Percentiles rank a stretch among this genome's conserved stretches.
Conservation (phyloP, 2,113 vertebrate genomes). For the Urocolius indicus region DNA sequence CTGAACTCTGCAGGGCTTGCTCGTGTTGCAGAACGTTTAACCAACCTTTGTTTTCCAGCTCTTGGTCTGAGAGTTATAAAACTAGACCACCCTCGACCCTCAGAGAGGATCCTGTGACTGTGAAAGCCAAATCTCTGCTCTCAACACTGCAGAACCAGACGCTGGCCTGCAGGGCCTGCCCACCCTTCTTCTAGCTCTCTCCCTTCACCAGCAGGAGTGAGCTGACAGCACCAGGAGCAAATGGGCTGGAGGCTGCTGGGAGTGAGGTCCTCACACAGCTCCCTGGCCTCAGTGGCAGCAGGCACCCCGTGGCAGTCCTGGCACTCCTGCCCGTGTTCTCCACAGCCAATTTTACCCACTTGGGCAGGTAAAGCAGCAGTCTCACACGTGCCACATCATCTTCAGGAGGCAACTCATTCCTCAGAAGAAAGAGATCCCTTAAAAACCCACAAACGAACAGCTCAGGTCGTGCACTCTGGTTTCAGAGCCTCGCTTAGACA, state of each 20-base stretch:
- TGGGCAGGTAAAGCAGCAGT: not conserved
- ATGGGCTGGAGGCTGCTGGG: too few species aligned
- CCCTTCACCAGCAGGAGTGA: too few species aligned
- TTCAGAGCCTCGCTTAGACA: not conserved
- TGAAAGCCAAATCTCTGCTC: not conserved
- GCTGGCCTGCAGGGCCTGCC: too few species aligned
- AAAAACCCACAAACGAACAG: not conserved
- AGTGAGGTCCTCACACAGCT: too few species aligned
- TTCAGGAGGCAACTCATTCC: not conserved
- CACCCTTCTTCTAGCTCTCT: too few species aligned
- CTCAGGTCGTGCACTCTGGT: not conserved
- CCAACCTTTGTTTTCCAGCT: not conserved
- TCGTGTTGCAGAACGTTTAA: not conserved
- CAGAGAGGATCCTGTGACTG: not conserved
- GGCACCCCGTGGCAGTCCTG: too few species aligned
- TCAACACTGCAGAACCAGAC: not conserved
- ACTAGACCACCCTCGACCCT: accelerated
- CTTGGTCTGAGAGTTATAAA: not conserved
- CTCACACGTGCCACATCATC: not conserved
- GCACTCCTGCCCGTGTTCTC: too few species aligned
- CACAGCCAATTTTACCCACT: too few species aligned
- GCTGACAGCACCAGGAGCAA: too few species aligned
- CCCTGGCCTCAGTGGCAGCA: too few species aligned
- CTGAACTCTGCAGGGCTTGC: not conserved
- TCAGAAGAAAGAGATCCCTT: not conserved